A percentile compares a stretch with the other conserved stretches of the same genome.
Conservation (phyloP, 2,113 vertebrate species). For the Anguilla japonica region DNA sequence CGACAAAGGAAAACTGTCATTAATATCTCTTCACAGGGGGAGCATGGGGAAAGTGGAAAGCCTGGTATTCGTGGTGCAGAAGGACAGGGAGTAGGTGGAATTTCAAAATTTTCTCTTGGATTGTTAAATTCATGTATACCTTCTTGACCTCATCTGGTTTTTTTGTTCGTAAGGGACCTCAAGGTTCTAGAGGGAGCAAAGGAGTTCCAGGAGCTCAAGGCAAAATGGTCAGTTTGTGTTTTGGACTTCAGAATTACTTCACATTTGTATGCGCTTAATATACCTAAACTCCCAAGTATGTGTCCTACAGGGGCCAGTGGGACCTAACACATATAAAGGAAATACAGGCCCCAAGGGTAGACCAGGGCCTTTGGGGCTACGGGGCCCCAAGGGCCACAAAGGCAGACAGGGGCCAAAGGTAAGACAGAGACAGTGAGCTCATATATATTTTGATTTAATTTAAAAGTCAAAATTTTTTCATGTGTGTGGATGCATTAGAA, state of each 20-base stretch:
- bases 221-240: constrained; percentile 40
- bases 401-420: constrained; percentile 64
- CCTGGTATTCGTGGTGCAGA: constrained; percentile 49
- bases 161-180: constrained; percentile 48
- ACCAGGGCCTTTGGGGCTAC: constrained; percentile 54
- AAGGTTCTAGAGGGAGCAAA: constrained; percentile 54
- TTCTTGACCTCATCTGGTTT: background rate
- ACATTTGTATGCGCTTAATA: background rate
- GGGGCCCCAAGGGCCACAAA: constrained; percentile 54
- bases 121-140: background rate
- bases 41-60: constrained; percentile 51
- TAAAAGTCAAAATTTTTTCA: background rate
- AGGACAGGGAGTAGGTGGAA: constrained; percentile 48
- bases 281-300: background rate
- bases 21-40: constrained; percentile 54
- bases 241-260: background rate
- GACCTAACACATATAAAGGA: constrained; percentile 54
- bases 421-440: constrained; percentile 16
- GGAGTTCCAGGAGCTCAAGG: constrained; percentile 56
- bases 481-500: background rate
- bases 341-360: constrained; percentile 58
- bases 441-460: background rate
- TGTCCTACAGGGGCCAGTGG: constrained; percentile 51
- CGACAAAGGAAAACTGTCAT: background rate
- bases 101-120: background rate